A percentile compares a stretch with the other conserved stretches of the same genome.
phyloP scores from a whole-genome alignment of 2,888 invertebrate genomes.

The Hypsopygia costalis region DNA sequence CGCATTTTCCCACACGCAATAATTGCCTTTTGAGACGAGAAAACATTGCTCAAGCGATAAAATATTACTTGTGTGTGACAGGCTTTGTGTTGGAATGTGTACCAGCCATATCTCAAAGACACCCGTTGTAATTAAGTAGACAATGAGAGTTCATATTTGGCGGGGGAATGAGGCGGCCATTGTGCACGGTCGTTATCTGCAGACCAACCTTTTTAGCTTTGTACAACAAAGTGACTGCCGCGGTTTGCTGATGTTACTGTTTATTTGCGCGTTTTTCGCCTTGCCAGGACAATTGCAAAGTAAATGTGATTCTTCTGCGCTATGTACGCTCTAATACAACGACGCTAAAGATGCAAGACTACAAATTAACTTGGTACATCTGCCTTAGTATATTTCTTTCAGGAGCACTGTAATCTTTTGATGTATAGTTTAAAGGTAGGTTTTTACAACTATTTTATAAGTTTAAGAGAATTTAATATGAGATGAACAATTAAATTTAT shows the following conservation, averaged over 20 bases:
- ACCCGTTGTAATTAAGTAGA: constrained; percentile 75
- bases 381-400: no score
- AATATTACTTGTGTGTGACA: constrained; percentile 72
- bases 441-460: no score
- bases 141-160: constrained; percentile 74
- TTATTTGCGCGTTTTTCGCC: constrained; percentile 33
- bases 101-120: constrained; percentile 67
- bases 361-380: no score
- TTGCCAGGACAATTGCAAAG: constrained; percentile 4
- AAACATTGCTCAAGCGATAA: constrained; percentile 55
- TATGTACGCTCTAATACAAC: no score
- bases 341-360: no score
- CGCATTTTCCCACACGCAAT: constrained; percentile 24
- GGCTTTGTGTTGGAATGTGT: constrained; percentile 59
- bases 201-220: constrained; percentile 68
- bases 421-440: no score
- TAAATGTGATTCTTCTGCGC: constrained; percentile 4
- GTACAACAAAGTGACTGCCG: constrained; percentile 52
- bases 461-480: no score
- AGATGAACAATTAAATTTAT: no score
- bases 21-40: constrained; percentile 50
- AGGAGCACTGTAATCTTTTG: no score
- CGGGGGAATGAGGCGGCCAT: constrained; percentile 47
- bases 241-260: constrained; percentile 38
- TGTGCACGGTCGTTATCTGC: constrained; percentile 66